phyloP scores from a whole-genome alignment of 2,797 vertebrate genomes.

The Sebastes vulpes region DNA sequence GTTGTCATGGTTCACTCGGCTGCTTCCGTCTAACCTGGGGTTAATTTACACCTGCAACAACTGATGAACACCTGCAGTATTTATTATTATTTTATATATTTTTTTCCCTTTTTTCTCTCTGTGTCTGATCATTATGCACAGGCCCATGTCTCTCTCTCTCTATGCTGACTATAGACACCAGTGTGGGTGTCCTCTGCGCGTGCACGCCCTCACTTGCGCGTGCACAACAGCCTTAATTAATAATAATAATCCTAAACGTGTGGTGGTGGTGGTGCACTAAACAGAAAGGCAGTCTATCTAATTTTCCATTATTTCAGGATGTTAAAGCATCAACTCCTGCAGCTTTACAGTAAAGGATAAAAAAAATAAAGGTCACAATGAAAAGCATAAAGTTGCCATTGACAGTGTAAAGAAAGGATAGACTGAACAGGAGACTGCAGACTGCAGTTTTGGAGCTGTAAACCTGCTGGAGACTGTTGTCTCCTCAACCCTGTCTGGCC shows the following conservation, averaged over 20 bases:
- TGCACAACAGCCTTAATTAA: constrained; percentile 22
- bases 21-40: neutral
- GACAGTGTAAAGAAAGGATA: neutral
- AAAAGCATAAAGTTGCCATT: neutral
- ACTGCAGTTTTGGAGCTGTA: neutral
- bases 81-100: neutral
- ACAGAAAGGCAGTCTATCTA: neutral
- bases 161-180: constrained; percentile 21
- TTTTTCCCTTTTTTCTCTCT: neutral
- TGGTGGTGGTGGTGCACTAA: neutral
- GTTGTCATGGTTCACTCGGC: neutral
- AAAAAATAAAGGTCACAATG: neutral
- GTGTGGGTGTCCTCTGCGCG: constrained; percentile 69
- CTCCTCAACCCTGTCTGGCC: neutral
- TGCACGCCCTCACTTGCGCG: constrained; percentile 31
- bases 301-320: neutral
- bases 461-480: neutral
- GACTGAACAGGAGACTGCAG: neutral
- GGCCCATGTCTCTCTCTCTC: constrained; percentile 37
- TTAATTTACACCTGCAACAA: neutral
- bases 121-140: constrained; percentile 31
- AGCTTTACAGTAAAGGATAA: neutral
- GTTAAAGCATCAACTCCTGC: neutral
- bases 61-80: neutral
- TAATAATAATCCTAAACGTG: neutral